Conservation (phyloP, 2,888 invertebrate species). For the Apamea sordens region DNA sequence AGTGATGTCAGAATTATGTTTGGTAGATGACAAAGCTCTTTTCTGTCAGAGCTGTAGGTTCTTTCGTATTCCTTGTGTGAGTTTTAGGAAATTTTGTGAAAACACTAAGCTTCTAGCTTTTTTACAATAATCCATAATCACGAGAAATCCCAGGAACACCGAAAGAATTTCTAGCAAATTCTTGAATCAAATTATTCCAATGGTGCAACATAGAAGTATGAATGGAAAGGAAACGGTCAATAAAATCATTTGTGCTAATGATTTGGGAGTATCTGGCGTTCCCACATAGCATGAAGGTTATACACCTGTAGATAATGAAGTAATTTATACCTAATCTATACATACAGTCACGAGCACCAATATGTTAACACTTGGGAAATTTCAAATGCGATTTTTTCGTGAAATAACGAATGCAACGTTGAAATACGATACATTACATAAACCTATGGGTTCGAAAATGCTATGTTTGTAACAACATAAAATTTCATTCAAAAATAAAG, state of each 20-base stretch:
- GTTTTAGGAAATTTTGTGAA: neutral
- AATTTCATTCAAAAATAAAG: too few species aligned
- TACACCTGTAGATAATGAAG: neutral
- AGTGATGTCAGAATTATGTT: neutral
- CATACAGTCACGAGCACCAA: too few species aligned
- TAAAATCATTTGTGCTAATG: slow-evolving; percentile 33
- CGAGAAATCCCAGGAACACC: neutral
- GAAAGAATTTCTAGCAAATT: neutral
- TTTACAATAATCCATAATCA: neutral
- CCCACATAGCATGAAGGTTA: neutral
- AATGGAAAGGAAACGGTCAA: slow-evolving; percentile 41
- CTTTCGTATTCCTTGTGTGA: neutral
- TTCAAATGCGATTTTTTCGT: too few species aligned
- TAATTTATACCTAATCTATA: too few species aligned
- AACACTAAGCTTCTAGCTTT: neutral
- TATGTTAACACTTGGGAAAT: too few species aligned
- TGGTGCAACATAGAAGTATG: slow-evolving; percentile 13
- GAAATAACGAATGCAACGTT: too few species aligned
- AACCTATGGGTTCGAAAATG: too few species aligned
- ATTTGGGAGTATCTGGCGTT: slow-evolving; percentile 14
- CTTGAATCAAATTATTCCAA: neutral
- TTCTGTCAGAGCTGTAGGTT: neutral
- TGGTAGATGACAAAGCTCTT: neutral
- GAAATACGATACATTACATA: too few species aligned
- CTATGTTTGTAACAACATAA: too few species aligned